Evolutionary conservation across 2,888 invertebrate genomes (phyloP), one percentile per base, ranked within the genome.

Genomic region (Drosophila borborema): DNA sequence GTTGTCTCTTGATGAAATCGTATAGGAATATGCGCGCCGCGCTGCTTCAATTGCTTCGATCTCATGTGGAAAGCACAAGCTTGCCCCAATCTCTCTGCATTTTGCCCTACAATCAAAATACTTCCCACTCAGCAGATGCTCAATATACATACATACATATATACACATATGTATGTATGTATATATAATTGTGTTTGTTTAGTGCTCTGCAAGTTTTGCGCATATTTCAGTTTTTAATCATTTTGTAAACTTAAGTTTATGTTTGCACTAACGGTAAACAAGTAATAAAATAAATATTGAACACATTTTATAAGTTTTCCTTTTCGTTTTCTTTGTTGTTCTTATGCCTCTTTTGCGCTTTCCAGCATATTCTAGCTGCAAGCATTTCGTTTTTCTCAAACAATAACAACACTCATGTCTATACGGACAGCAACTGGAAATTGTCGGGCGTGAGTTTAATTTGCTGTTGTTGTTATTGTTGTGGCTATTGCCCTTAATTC

Each of bases 401-500:
- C 38, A 10, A 40, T 23, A 54, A 16, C 23, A 40, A 54, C 23
- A 38, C 40, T 18, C 51, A 56, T 14, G 38, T 14, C 63, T 40
- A 55, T n/a, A 68, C 23, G 41, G 40, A 56, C 34, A 51, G 34
- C 34, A 49, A 45, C 67, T 72, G 64, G 72, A 67, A 48, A 53
- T 43, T 71, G 71, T 71, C 65, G 62, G 61, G 61, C 67, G 56
- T 48, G 56, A 64, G 53, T 68, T 65, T 66, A 51, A 45, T 65
- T 59, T 66, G 56, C 54, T 66, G 45, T 46, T 58, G 53, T 54
- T 63, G 53, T 54, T 70, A 18, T 63, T 67, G 68, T 28, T 75
- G 65, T 75, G 67, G 79, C 80, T 70, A 76, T 80, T 80, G 74
- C 62, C 67, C 81, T 59, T 74, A 71, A 80, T 80, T 80, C 73